Conservation (phyloP, 2,797 vertebrate species). For the Helicolenus hilgendorfi region DNA sequence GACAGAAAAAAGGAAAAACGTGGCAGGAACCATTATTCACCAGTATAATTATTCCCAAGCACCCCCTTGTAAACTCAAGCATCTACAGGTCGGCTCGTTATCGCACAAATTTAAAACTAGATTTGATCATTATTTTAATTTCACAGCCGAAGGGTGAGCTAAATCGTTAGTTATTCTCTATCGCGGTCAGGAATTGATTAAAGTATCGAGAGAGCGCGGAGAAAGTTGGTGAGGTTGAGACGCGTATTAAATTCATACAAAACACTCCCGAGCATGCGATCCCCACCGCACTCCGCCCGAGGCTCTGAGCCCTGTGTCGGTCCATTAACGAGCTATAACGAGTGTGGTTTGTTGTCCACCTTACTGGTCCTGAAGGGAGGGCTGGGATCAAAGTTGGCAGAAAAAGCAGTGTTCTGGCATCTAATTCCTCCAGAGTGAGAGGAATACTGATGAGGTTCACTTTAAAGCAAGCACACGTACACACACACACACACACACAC, state of each 20-base stretch:
- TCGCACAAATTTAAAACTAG: slow-evolving; percentile 42
- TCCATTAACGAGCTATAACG: slow-evolving; percentile 81
- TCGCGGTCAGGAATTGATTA: slow-evolving; percentile 63
- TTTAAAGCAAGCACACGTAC: slow-evolving; percentile 52
- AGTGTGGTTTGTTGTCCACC: slow-evolving; percentile 82
- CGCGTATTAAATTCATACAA: slow-evolving; percentile 34
- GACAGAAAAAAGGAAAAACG: background rate
- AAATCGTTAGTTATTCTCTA: slow-evolving; percentile 63
- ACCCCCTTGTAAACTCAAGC: slow-evolving; percentile 42
- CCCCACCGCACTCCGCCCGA: slow-evolving; percentile 45
- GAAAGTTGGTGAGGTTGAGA: slow-evolving; percentile 48
- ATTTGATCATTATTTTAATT: slow-evolving; percentile 74
- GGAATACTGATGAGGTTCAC: slow-evolving; percentile 83
- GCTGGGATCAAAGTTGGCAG: slow-evolving; percentile 86
- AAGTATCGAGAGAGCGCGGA: slow-evolving; percentile 31
- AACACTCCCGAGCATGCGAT: slow-evolving; percentile 31
- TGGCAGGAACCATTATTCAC: slow-evolving; percentile 66
- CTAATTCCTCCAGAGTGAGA: slow-evolving; percentile 82
- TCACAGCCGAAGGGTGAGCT: slow-evolving; percentile 62
- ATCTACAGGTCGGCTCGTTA: slow-evolving; percentile 44
- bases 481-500: slow-evolving; percentile 1
- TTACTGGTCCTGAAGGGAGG: slow-evolving; percentile 76
- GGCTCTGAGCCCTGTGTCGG: slow-evolving; percentile 43
- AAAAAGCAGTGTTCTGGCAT: slow-evolving; percentile 85
- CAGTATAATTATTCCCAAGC: slow-evolving; percentile 57